Conservation (phyloP, 2,888 invertebrate genomes). For the Acholoe squamosa region DNA sequence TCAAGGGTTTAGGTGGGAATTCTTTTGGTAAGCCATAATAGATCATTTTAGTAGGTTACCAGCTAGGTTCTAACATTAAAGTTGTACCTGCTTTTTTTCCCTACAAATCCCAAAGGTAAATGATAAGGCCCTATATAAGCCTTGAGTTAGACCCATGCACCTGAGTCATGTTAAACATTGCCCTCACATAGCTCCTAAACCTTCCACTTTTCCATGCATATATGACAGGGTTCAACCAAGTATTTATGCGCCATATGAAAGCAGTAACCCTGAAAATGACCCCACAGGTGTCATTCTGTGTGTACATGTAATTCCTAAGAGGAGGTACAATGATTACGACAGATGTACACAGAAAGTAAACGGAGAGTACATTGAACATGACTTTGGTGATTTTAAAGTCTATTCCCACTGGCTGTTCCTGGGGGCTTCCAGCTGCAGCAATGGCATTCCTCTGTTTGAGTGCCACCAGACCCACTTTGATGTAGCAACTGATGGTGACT, state of each 20-base stretch:
- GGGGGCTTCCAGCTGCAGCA: not conserved
- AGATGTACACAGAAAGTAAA: not conserved
- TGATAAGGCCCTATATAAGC: too few species aligned
- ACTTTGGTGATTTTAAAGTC: not conserved
- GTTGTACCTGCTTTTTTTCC: too few species aligned
- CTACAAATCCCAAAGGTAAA: too few species aligned
- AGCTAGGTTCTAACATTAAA: too few species aligned
- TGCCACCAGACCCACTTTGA: too few species aligned
- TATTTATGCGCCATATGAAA: not conserved
- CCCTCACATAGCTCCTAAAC: not conserved
- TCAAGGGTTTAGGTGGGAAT: too few species aligned
- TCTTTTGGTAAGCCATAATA: too few species aligned
- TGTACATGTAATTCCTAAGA: not conserved
- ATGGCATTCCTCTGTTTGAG: not conserved
- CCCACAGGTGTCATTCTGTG: not conserved
- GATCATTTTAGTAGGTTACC: too few species aligned
- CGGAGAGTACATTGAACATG: not conserved
- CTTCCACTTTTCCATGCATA: not conserved
- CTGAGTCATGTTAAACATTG: not conserved
- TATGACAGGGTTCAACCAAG: not conserved
- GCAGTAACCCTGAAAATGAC: not conserved
- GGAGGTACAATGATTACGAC: not conserved
- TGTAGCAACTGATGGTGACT: too few species aligned
- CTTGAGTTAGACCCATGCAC: too few species aligned
- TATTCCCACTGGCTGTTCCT: not conserved